Evolutionary conservation across 1,140 invertebrate species (phyloP).

Genomic region (Vanessa atalanta): DNA sequence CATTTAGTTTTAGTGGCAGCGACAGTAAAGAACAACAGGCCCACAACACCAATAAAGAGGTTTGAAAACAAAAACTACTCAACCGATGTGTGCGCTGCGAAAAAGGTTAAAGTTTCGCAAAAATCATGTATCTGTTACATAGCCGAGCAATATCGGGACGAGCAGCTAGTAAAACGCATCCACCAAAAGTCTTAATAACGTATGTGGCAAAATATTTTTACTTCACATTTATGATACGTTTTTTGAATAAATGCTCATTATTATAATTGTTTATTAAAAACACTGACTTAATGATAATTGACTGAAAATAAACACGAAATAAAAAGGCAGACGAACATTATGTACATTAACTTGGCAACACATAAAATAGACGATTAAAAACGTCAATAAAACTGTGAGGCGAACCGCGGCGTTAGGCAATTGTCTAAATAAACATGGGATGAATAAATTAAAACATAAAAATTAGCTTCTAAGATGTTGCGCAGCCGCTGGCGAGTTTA

Average conservation of each 20-base stretch:
- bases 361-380: constrained; percentile 21
- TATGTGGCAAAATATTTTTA: too few relatives aligned
- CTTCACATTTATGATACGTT: too few relatives aligned
- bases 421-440: neutral
- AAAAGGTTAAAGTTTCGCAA: too few relatives aligned
- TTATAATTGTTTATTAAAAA: neutral
- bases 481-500: constrained; percentile 39
- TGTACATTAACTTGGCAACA: constrained; percentile 10
- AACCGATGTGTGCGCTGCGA: too few relatives aligned
- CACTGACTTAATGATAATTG: constrained; percentile 18
- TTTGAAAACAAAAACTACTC: too few relatives aligned
- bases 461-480: neutral
- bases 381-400: constrained; percentile 31
- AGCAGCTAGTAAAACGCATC: too few relatives aligned
- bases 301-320: constrained; percentile 18
- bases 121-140: too few relatives aligned
- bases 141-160: too few relatives aligned
- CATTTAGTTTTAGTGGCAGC: too few relatives aligned
- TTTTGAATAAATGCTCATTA: neutral
- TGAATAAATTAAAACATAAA: neutral
- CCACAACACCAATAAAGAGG: too few relatives aligned
- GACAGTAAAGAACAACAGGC: too few relatives aligned
- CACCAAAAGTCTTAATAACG: too few relatives aligned
- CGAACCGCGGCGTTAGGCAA: constrained; percentile 31
- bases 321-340: constrained; percentile 9